Percentiles rank a stretch among this genome's conserved stretches.
These are phyloP conservation scores for Linhomoeus sp. DNA, from an alignment of 2,888 invertebrate species.

Conservation along the genomic window DNA sequence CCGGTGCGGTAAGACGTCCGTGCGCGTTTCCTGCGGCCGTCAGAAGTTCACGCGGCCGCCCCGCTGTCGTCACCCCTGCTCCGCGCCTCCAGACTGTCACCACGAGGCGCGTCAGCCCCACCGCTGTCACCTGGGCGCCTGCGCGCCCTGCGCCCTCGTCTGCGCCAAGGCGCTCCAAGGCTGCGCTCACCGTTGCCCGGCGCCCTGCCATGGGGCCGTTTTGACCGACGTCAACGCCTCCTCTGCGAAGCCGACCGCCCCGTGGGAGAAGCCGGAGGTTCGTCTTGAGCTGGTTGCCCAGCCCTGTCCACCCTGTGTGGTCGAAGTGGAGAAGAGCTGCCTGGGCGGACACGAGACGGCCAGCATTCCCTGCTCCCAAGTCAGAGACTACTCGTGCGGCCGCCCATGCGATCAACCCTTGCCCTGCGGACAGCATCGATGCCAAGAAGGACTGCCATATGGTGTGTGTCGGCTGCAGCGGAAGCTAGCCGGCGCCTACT, in stretches of 20 bases:
- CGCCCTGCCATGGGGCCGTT: neutral
- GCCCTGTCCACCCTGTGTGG: conserved; percentile 35
- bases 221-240: neutral
- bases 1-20: conserved; percentile 53
- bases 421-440: no score
- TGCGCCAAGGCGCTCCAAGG: conserved; percentile 42
- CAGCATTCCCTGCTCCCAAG: conserved; percentile 32
- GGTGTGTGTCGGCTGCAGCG: no score
- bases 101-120: conserved; percentile 52
- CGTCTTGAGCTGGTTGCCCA: conserved; percentile 25
- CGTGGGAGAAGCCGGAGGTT: conserved; percentile 31
- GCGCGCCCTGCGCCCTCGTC: conserved; percentile 56
- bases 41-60: conserved; percentile 54
- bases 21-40: conserved; percentile 66
- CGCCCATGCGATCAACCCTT: conserved; percentile 24
- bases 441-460: no score
- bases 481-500: no score
- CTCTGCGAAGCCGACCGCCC: conserved; percentile 29
- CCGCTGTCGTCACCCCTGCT: conserved; percentile 55
- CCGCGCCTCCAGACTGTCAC: conserved; percentile 60
- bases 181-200: conserved; percentile 40
- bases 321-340: conserved; percentile 38
- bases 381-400: conserved; percentile 39
- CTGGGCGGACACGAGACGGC: conserved; percentile 16
- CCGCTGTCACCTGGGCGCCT: conserved; percentile 59